phyloP scores from a whole-genome alignment of 1,140 invertebrate genomes.

The Zaprionus gabonicus region DNA sequence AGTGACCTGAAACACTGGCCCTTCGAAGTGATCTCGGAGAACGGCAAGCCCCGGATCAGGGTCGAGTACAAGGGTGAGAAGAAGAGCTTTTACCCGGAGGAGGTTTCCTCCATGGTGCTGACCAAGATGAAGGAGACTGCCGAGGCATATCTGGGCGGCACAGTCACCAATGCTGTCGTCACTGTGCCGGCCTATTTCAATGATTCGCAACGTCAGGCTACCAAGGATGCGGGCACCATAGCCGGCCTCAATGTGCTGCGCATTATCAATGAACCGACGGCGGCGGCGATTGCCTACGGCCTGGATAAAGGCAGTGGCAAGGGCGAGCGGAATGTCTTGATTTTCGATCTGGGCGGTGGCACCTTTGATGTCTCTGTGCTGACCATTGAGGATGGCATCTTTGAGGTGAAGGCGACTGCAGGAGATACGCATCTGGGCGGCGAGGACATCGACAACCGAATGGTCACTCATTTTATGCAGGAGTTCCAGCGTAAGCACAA shows the following conservation, averaged over 20 bases:
- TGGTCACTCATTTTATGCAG: conserved; percentile 98
- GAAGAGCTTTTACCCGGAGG: conserved; percentile 96
- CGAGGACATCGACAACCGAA: conserved; percentile 96
- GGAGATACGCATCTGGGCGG: conserved; percentile 99
- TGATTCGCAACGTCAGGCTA: conserved; percentile 95
- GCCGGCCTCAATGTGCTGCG: conserved; percentile 93
- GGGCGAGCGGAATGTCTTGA: conserved; percentile 92
- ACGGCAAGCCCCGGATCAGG: conserved; percentile 94
- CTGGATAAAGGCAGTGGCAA: conserved; percentile 97
- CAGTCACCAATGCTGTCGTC: conserved; percentile 94
- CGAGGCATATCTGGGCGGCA: conserved; percentile 96
- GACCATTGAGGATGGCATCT: conserved; percentile 97
- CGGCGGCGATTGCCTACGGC: conserved; percentile 99
- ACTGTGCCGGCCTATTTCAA: conserved; percentile 97
- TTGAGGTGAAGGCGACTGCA: conserved; percentile 98
- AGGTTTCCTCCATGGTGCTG: conserved; percentile 95
- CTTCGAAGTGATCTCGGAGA: conserved; percentile 93
- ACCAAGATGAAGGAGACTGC: conserved; percentile 98
- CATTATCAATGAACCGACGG: conserved; percentile 98
- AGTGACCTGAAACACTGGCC: conserved; percentile 98
- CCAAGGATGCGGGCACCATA: conserved; percentile 95
- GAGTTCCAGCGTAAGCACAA: conserved; percentile 99
- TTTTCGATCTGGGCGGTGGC: conserved; percentile 98
- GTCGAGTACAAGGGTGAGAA: conserved; percentile 95
- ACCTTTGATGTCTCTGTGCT: conserved; percentile 99